These are phyloP conservation scores for Mesorhabditis spiculigera DNA, from an alignment of 2,888 invertebrate species.

Conservation along the genomic window DNA sequence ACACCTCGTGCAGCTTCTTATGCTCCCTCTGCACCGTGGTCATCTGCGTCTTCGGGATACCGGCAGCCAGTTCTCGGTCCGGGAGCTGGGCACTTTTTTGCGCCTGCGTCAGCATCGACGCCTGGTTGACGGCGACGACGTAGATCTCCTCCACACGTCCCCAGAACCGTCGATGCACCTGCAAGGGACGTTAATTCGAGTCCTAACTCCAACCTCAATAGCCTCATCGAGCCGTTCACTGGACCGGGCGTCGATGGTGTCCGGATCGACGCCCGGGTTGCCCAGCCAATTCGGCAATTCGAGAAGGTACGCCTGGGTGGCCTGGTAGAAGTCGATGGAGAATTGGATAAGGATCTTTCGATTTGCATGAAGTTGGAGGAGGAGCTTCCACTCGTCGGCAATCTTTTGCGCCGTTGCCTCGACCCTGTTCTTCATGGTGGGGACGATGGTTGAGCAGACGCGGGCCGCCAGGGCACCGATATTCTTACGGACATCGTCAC, in stretches of 20 bases:
- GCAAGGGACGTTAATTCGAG: background rate
- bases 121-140: conserved; percentile 23
- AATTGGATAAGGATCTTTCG: conserved; percentile 24
- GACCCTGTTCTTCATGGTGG: background rate
- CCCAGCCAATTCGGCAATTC: conserved; percentile 35
- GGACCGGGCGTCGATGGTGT: conserved; percentile 21
- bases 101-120: conserved; percentile 22
- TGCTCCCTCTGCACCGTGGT: conserved; percentile 23
- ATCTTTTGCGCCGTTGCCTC: conserved; percentile 10
- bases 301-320: conserved; percentile 26
- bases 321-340: conserved; percentile 30
- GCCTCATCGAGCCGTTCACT: conserved; percentile 30
- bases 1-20: conserved; percentile 28
- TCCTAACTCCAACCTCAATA: conserved; percentile 15
- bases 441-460: background rate
- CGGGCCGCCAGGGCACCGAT: background rate
- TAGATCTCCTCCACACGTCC: conserved; percentile 27
- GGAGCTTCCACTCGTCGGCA: conserved; percentile 15
- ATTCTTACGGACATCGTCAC: background rate
- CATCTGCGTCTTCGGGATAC: conserved; percentile 13
- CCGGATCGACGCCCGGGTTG: conserved; percentile 42
- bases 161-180: conserved; percentile 12
- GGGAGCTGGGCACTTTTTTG: conserved; percentile 21
- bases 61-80: conserved; percentile 18
- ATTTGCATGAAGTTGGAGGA: conserved; percentile 14